phyloP scores from a whole-genome alignment of 2,888 invertebrate genomes.

The Lasioglossum zephyrum region DNA sequence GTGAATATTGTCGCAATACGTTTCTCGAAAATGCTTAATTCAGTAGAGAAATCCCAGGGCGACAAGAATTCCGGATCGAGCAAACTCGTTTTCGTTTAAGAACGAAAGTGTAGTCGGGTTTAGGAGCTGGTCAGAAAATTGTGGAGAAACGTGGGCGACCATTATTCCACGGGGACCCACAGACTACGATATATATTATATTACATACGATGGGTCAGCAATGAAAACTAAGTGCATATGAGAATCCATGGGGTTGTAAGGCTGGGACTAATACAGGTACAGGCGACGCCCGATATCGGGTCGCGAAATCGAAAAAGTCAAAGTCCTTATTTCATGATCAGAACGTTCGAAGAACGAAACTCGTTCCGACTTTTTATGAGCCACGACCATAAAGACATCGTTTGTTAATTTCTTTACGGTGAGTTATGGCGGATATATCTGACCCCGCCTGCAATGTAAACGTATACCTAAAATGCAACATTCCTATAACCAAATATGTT shows the following conservation, averaged over 20 bases:
- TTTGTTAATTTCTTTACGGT: constrained; percentile 42
- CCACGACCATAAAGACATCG: constrained; percentile 45
- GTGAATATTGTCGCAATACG: neutral
- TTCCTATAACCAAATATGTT: neutral
- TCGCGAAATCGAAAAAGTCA: constrained; percentile 65
- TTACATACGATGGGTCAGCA: constrained; percentile 81
- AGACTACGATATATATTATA: constrained; percentile 83
- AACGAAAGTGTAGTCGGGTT: constrained; percentile 56
- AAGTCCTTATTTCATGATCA: constrained; percentile 57
- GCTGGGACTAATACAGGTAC: constrained; percentile 42
- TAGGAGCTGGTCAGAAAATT: constrained; percentile 60
- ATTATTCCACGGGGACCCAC: constrained; percentile 81
- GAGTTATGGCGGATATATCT: constrained; percentile 35
- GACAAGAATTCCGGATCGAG: constrained; percentile 57
- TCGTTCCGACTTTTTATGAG: constrained; percentile 47
- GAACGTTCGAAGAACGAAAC: constrained; percentile 41
- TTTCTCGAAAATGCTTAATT: constrained; percentile 26
- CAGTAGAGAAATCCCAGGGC: constrained; percentile 37
- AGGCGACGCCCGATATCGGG: constrained; percentile 39
- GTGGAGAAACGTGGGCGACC: constrained; percentile 74
- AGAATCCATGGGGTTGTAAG: constrained; percentile 81
- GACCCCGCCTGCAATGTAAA: constrained; percentile 4
- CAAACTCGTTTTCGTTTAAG: constrained; percentile 62
- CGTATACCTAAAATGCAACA: neutral
- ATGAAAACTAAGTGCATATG: constrained; percentile 84